Percentiles rank a stretch among this genome's conserved stretches.
Conservation (phyloP, 2,888 invertebrate genomes). For the Brenthis daphne region DNA sequence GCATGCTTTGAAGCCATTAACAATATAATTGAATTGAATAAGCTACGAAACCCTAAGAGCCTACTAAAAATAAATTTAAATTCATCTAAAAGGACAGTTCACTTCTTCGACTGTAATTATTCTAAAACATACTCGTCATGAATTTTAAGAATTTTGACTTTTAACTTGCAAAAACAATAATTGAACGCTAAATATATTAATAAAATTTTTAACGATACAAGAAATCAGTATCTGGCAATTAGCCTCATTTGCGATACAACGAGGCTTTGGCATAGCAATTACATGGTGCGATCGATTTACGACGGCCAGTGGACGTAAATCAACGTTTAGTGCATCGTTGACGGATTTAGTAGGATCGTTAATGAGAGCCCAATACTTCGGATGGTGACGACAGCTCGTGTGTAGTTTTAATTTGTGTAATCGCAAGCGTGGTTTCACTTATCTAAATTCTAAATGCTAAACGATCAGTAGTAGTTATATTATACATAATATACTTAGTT, state of each 20-base stretch:
- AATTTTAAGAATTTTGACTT: no score
- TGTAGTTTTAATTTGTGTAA: not conserved
- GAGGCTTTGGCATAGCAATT: slow-evolving; percentile 50
- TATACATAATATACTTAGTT: no score
- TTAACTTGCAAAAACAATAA: no score
- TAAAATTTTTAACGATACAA: slow-evolving; percentile 5
- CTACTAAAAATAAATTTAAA: no score
- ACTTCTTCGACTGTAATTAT: no score
- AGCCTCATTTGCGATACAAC: slow-evolving; percentile 53
- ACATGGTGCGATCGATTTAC: slow-evolving; percentile 56
- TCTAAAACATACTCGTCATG: no score
- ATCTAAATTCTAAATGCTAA: no score
- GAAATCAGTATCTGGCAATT: slow-evolving; percentile 42
- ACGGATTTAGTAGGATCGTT: slow-evolving; percentile 44
- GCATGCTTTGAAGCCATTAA: no score
- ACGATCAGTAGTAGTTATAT: no score
- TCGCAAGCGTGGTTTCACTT: not conserved
- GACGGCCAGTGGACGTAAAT: slow-evolving; percentile 58
- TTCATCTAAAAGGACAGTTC: no score
- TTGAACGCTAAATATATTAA: not conserved
- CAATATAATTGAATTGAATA: no score
- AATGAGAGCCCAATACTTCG: slow-evolving; percentile 32
- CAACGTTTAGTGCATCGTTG: slow-evolving; percentile 52
- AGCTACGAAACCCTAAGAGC: no score
- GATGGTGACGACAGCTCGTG: not conserved